These are phyloP conservation scores for Pseudopleuronectes americanus DNA, from an alignment of 2,797 vertebrate genomes.

Conservation along the genomic window DNA sequence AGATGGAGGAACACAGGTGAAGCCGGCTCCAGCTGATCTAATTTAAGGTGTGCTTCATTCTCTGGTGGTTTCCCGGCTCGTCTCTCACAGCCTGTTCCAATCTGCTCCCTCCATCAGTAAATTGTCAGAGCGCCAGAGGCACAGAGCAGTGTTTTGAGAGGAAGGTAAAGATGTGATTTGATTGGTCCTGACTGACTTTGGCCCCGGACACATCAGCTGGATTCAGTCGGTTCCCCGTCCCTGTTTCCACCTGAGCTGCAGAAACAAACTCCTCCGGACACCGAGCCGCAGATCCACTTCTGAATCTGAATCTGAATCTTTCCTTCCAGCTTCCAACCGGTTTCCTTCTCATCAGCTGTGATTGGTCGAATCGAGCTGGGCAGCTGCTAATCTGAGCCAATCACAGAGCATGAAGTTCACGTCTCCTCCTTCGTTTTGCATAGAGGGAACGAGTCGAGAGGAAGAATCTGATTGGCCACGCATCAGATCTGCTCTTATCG, in stretches of 20 bases:
- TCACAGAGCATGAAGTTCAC: neutral
- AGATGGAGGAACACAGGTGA: neutral
- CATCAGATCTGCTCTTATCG: constrained; percentile 8
- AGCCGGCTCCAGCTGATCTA: constrained; percentile 17
- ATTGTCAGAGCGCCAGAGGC: constrained; percentile 2
- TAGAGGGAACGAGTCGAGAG: constrained; percentile 21
- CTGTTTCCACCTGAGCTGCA: constrained; percentile 27
- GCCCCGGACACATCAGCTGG: constrained; percentile 2
- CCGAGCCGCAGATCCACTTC: neutral
- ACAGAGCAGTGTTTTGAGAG: neutral
- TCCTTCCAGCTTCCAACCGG: neutral
- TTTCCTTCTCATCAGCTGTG: constrained; percentile 16
- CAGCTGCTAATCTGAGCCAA: constrained; percentile 1
- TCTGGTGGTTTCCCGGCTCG: constrained; percentile 4
- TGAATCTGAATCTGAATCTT: too few species aligned
- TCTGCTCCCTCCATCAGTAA: neutral
- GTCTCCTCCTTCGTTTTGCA: constrained; percentile 9
- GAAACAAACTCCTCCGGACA: constrained; percentile 5
- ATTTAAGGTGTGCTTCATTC: constrained; percentile 7
- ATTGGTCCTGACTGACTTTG: constrained; percentile 33
- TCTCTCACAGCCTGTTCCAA: neutral
- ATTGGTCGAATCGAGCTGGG: constrained; percentile 12
- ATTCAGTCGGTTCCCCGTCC: constrained; percentile 24
- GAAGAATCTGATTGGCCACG: constrained; percentile 11
- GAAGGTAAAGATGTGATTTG: constrained; percentile 18